Conservation (phyloP, 1,140 invertebrate genomes). For the Drosophila kikkawai region DNA sequence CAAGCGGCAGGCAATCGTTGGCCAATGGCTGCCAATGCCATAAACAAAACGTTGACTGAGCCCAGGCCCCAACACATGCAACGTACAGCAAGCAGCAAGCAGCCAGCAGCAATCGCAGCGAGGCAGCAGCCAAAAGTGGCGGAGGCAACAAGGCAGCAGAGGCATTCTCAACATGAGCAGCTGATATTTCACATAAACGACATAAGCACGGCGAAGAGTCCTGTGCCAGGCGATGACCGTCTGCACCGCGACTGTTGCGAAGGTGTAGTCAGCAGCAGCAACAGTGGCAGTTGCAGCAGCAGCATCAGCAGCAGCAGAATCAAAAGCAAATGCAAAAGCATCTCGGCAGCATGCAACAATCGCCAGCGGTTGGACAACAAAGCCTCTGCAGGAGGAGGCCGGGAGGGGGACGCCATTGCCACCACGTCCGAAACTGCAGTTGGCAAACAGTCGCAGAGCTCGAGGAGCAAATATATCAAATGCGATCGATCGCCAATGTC, state of each 20-base stretch:
- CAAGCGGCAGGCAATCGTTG: conserved; percentile 69
- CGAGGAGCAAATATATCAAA: conserved; percentile 83
- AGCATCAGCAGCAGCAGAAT: conserved; percentile 30
- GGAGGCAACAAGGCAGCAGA: conserved; percentile 71
- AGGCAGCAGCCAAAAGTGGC: conserved; percentile 63
- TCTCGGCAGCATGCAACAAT: conserved; percentile 41
- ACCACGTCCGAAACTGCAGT: conserved; percentile 45
- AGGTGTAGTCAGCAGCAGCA: conserved; percentile 66
- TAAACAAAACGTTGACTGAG: conserved; percentile 73
- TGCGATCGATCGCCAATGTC: conserved; percentile 83
- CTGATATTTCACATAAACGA: conserved; percentile 84
- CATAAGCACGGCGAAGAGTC: conserved; percentile 73
- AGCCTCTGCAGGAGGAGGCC: conserved; percentile 43
- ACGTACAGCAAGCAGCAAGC: conserved; percentile 24
- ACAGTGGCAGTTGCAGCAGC: conserved; percentile 53
- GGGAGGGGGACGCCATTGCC: conserved; percentile 67
- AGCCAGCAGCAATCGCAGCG: conserved; percentile 4
- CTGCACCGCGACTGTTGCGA: conserved; percentile 49
- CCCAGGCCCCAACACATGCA: conserved; percentile 48
- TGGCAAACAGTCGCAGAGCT: conserved; percentile 53
- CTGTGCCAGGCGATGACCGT: conserved; percentile 43
- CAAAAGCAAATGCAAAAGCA: conserved; percentile 20
- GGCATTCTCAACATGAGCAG: conserved; percentile 82
- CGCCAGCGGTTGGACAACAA: conserved; percentile 71
- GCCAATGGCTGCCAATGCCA: conserved; percentile 74